Conservation (phyloP, 2,797 vertebrate genomes). For the Megaceryle alcyon region DNA sequence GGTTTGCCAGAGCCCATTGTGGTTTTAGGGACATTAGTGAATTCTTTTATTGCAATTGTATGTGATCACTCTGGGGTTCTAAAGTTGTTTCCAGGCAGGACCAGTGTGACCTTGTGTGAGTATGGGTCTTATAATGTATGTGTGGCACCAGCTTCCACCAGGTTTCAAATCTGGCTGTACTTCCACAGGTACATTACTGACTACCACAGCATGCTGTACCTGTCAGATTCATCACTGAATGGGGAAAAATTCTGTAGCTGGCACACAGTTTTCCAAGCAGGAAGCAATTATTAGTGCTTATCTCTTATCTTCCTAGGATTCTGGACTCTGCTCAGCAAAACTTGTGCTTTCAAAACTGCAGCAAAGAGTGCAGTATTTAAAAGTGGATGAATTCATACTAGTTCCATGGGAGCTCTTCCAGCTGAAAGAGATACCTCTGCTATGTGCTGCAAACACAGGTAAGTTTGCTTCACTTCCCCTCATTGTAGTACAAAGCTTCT, state of each 20-base stretch:
- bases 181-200: neutral
- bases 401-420: neutral
- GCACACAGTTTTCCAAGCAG: neutral
- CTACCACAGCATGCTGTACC: neutral
- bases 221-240: neutral
- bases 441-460: neutral
- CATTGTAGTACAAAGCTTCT: neutral
- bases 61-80: neutral
- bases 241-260: neutral
- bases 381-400: neutral
- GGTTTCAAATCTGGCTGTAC: neutral
- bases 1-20: neutral
- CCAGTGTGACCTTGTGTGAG: neutral
- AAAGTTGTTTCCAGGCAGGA: neutral
- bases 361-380: neutral
- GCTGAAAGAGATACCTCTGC: neutral
- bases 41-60: neutral
- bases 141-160: neutral
- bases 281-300: neutral
- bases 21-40: neutral
- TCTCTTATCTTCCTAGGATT: neutral
- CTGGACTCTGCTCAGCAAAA: neutral
- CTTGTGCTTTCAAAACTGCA: neutral
- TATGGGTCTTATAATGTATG: neutral
- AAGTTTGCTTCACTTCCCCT: neutral